Conservation (phyloP, 2,888 invertebrate genomes). For the Vannuccia rotundouncinata region DNA sequence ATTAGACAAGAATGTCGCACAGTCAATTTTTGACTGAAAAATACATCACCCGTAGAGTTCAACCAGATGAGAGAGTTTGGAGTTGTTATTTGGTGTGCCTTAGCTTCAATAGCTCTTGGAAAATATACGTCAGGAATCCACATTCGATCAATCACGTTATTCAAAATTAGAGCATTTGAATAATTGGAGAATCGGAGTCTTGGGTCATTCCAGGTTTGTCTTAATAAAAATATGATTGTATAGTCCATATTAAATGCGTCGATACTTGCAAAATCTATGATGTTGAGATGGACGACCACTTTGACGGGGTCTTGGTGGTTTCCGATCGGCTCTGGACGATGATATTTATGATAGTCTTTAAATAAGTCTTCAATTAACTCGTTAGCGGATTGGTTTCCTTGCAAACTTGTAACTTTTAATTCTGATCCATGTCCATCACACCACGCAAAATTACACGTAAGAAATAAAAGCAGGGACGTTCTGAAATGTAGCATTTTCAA, state of each 20-base stretch:
- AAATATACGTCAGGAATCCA: constrained; percentile 37
- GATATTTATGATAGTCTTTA: not conserved
- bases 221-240: constrained; percentile 25
- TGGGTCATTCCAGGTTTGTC: constrained; percentile 34
- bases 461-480: too few relatives aligned
- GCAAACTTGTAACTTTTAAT: too few relatives aligned
- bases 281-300: not conserved
- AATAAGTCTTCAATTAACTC: not conserved
- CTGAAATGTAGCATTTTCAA: too few relatives aligned
- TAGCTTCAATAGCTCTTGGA: constrained; percentile 19
- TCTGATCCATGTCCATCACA: too few relatives aligned
- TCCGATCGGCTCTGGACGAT: not conserved
- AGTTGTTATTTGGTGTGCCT: constrained; percentile 24
- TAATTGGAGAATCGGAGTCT: constrained; percentile 8
- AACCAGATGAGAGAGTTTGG: constrained; percentile 31
- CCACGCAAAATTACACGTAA: too few relatives aligned
- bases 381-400: too few relatives aligned
- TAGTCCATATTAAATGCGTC: constrained; percentile 36
- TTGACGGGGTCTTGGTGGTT: not conserved
- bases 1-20: constrained; percentile 25
- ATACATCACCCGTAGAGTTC: constrained; percentile 6
- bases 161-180: not conserved
- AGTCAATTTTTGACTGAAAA: constrained; percentile 30
- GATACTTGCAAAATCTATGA: not conserved
- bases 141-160: constrained; percentile 29